Evolutionary conservation across 2,888 invertebrate species (phyloP).

Genomic region (Apamea monoglypha): DNA sequence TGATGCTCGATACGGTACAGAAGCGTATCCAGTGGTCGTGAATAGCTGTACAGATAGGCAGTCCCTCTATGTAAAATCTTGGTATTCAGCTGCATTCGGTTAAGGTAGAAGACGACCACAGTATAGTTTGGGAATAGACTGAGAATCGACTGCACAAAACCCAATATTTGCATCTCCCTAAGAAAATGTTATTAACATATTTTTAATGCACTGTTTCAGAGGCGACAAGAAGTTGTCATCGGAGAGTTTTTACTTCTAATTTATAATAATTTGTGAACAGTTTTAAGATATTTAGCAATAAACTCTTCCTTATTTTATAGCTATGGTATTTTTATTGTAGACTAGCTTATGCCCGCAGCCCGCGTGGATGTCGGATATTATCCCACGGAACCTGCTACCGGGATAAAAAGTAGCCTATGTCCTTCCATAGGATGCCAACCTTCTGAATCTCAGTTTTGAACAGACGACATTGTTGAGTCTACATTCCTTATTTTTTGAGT

Average conservation of each 20-base stretch:
- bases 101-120: not conserved
- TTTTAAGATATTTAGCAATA: constrained; percentile 55
- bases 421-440: too few relatives aligned
- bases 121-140: not conserved
- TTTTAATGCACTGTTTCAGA: constrained; percentile 72
- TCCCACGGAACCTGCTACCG: too few relatives aligned
- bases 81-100: not conserved
- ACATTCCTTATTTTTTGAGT: not conserved
- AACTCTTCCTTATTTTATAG: constrained; percentile 42
- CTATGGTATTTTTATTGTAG: constrained; percentile 27
- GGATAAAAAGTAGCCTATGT: too few relatives aligned
- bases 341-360: not conserved
- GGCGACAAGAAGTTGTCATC: constrained; percentile 79
- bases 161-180: not conserved
- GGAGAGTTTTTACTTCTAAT: constrained; percentile 83
- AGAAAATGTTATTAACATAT: not conserved
- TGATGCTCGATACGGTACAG: too few relatives aligned
- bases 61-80: not conserved
- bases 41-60: too few relatives aligned
- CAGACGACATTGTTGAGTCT: not conserved
- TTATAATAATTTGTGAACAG: constrained; percentile 55
- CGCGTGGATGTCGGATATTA: too few relatives aligned
- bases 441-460: too few relatives aligned
- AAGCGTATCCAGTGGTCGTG: too few relatives aligned
- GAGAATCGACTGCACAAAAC: not conserved